Evolutionary conservation across 2,113 vertebrate species (phyloP).

Genomic region (Rhombomys opimus): DNA sequence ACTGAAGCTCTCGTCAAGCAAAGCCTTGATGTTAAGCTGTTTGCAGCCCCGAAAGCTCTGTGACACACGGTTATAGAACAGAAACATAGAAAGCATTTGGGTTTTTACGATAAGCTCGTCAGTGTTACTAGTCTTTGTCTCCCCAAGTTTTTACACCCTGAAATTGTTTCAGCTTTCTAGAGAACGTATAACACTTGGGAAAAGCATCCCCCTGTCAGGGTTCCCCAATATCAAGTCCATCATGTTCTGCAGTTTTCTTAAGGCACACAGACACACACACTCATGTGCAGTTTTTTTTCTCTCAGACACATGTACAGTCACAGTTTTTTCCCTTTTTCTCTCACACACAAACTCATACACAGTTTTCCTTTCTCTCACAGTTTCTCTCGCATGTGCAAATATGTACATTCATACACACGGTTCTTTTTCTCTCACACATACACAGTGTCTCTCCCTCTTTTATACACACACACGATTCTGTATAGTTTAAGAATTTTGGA

Average conservation of each 20-base stretch:
- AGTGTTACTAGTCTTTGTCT: neutral
- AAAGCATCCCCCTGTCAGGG: neutral
- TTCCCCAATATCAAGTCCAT: neutral
- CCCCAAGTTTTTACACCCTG: neutral
- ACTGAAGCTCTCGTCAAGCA: neutral
- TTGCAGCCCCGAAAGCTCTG: neutral
- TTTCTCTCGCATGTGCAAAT: neutral
- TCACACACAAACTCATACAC: no score
- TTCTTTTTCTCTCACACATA: neutral
- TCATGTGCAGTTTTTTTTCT: no score
- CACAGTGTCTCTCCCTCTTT: neutral
- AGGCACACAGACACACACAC: no score
- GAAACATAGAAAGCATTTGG: neutral
- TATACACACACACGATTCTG: neutral
- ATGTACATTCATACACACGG: neutral
- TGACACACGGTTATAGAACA: neutral
- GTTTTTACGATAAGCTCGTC: neutral
- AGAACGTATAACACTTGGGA: neutral
- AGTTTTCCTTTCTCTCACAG: no score
- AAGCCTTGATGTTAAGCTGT: neutral
- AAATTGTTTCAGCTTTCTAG: neutral
- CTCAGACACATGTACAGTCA: no score
- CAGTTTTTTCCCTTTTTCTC: neutral
- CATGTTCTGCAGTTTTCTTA: neutral
- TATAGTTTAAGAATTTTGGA: neutral